phyloP scores from a whole-genome alignment of 2,888 invertebrate genomes.

The Ophioninae sp. region DNA sequence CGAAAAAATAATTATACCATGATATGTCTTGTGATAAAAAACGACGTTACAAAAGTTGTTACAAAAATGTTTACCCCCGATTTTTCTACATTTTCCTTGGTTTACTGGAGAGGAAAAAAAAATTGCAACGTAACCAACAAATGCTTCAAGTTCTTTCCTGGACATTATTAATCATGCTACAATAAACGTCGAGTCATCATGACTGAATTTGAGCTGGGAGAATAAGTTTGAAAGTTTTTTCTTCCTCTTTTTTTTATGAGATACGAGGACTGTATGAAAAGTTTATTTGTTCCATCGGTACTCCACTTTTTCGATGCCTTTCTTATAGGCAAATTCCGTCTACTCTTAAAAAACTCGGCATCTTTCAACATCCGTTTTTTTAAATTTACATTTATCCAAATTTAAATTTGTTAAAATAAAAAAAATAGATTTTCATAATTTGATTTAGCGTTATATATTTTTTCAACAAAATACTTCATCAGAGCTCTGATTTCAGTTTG shows the following conservation, averaged over 20 bases:
- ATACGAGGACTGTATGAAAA: background rate
- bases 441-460: no score
- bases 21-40: background rate
- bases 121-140: slow-evolving; percentile 16
- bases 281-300: background rate
- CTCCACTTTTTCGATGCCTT: no score
- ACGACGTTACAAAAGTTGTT: slow-evolving; percentile 1
- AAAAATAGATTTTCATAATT: no score
- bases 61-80: slow-evolving; percentile 10
- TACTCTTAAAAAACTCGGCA: no score
- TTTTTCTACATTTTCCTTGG: slow-evolving; percentile 3
- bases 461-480: no score
- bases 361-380: no score
- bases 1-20: background rate
- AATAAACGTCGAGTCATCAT: slow-evolving; percentile 50
- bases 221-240: slow-evolving; percentile 6
- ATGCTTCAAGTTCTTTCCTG: background rate
- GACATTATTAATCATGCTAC: slow-evolving; percentile 48
- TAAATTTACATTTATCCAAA: no score
- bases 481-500: no score
- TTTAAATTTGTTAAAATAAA: no score
- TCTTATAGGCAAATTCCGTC: no score
- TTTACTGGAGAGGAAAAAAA: background rate
- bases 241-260: background rate
- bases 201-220: slow-evolving; percentile 29